A percentile compares a stretch with the other conserved stretches of the same genome.
Conservation (phyloP, 53 echinoderm and acorn worm species). For the Echinarachnius parma region DNA sequence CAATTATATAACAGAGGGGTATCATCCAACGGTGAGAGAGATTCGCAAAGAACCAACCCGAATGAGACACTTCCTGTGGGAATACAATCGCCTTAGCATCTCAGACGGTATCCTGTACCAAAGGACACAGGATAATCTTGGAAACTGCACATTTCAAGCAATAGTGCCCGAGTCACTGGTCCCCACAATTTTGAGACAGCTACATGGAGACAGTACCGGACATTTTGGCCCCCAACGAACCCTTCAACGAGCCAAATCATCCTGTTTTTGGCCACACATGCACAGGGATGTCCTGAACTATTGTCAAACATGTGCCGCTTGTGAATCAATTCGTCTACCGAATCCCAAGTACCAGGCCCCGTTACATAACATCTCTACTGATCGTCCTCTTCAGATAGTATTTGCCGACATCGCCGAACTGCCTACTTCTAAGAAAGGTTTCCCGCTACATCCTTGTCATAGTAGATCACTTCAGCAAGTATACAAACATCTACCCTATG, state of each 20-base stretch:
- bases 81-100: no score
- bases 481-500: constrained; percentile 42
- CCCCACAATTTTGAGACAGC: not conserved
- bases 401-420: constrained; percentile 43
- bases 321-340: constrained; percentile 19
- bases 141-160: not conserved
- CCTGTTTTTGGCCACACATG: constrained; percentile 5
- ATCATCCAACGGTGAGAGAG: constrained; percentile 3
- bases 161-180: constrained; percentile 19
- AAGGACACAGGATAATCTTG: not conserved
- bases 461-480: constrained; percentile 45
- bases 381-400: no score
- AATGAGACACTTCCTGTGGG: no score
- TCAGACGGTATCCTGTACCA: no score
- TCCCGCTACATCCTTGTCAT: constrained; percentile 36
- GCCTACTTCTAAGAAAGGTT: constrained; percentile 21
- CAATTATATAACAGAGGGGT: not conserved
- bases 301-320: constrained; percentile 17
- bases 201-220: constrained; percentile 27
- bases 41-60: not conserved
- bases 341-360: constrained; percentile 16
- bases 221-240: no score
- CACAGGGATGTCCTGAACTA: constrained; percentile 14
- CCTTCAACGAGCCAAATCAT: no score
- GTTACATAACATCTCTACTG: constrained; percentile 12